Percentiles rank a stretch among this genome's conserved stretches.
These are phyloP conservation scores for Nineta flava DNA, from an alignment of 2,888 invertebrate genomes.

Conservation along the genomic window DNA sequence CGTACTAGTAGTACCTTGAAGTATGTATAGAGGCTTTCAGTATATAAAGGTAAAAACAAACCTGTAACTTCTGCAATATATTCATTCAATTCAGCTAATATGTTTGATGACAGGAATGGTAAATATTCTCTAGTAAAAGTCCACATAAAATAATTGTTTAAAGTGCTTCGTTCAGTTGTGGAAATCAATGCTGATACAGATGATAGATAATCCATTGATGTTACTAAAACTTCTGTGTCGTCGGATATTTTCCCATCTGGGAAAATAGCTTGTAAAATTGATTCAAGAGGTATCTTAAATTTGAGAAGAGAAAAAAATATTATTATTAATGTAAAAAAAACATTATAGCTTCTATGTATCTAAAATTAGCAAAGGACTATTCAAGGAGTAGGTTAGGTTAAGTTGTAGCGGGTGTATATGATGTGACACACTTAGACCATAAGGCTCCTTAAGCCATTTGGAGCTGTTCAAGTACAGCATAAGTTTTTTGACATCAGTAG, in stretches of 20 bases:
- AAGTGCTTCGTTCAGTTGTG: conserved; percentile 30
- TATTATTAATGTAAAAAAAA: no score
- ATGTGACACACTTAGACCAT: no score
- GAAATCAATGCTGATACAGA: conserved; percentile 34
- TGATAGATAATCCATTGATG: conserved; percentile 32
- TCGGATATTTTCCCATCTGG: conserved; percentile 30
- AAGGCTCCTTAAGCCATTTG: no score
- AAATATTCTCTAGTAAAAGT: conserved; percentile 33
- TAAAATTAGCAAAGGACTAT: no score
- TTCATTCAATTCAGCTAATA: conserved; percentile 18
- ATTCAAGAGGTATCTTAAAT: conserved; percentile 28
- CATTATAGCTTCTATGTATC: no score
- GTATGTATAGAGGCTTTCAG: no score
- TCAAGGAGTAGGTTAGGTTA: no score
- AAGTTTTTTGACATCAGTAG: no score
- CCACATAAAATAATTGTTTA: conserved; percentile 45
- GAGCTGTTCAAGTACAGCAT: no score
- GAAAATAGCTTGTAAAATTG: conserved; percentile 31
- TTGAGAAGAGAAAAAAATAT: no score
- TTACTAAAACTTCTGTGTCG: conserved; percentile 33
- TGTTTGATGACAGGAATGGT: conserved; percentile 33
- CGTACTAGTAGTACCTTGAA: no score
- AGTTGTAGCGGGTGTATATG: no score
- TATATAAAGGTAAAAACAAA: conserved; percentile 10
- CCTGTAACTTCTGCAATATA: conserved; percentile 22